Evolutionary conservation across 1,140 invertebrate species (phyloP).

Genomic region (Sarcophaga peregrina): DNA sequence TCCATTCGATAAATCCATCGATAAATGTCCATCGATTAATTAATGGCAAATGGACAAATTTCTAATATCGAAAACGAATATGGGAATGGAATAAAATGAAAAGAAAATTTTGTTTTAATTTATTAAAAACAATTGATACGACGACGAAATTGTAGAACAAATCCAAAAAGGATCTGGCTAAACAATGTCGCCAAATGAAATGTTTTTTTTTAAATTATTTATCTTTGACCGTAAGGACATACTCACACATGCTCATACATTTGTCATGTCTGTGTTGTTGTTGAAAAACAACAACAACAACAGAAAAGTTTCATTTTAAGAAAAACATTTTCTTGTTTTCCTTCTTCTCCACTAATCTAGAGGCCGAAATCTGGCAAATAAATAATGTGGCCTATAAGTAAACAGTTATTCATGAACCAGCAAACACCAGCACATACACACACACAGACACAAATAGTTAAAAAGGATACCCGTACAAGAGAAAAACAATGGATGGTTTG

Average conservation of each 20-base stretch:
- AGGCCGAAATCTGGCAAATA: slow-evolving; percentile 16
- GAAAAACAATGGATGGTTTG: too few species aligned
- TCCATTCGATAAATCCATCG: slow-evolving; percentile 11
- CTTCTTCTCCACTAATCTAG: background rate
- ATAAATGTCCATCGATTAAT: slow-evolving; percentile 37
- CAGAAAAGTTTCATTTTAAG: too few species aligned
- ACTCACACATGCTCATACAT: background rate
- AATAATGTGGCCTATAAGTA: slow-evolving; percentile 17
- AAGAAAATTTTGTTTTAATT: background rate
- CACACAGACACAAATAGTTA: too few species aligned
- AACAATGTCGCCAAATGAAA: slow-evolving; percentile 30
- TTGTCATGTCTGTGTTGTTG: too few species aligned
- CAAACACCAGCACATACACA: too few species aligned
- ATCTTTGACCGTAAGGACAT: slow-evolving; percentile 25
- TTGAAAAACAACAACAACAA: too few species aligned
- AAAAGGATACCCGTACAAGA: too few species aligned
- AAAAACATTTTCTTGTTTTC: too few species aligned
- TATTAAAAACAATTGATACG: slow-evolving; percentile 10
- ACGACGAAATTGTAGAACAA: background rate
- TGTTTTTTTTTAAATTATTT: slow-evolving; percentile 10
- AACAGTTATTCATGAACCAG: background rate
- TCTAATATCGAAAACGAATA: background rate
- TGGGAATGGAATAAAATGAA: too few species aligned
- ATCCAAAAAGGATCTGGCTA: background rate
- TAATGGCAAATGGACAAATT: slow-evolving; percentile 26